A percentile compares a stretch with the other conserved stretches of the same genome.
Evolutionary conservation across 2,797 vertebrate species (phyloP).

Genomic region (Hemibagrus guttatus): DNA sequence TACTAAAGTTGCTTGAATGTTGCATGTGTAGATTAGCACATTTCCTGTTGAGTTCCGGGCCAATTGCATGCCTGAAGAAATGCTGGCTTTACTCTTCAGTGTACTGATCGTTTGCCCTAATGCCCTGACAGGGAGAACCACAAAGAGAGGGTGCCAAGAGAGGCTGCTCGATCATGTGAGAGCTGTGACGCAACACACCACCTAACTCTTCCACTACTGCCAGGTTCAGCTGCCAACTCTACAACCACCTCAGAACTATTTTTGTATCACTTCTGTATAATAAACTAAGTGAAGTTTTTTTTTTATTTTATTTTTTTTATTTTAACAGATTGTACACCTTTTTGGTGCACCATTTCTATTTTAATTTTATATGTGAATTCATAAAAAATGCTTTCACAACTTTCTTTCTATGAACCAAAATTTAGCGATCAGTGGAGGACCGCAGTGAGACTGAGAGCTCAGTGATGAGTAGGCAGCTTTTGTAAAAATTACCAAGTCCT

Average conservation of each 20-base stretch:
- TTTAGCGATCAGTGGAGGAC: conserved; percentile 41
- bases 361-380: conserved; percentile 54
- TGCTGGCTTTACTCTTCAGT: not conserved
- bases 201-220: conserved; percentile 58
- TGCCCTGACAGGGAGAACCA: conserved; percentile 71
- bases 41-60: not conserved
- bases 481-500: conserved; percentile 41
- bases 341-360: conserved; percentile 43
- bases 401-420: conserved; percentile 56
- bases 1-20: not conserved
- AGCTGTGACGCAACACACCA: conserved; percentile 48
- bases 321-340: conserved; percentile 56
- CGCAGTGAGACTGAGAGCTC: conserved; percentile 37
- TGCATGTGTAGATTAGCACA: not conserved
- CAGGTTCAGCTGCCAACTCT: conserved; percentile 68
- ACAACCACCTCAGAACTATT: conserved; percentile 79
- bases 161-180: conserved; percentile 85
- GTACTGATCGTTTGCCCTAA: conserved; percentile 16
- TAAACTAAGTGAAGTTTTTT: conserved; percentile 41
- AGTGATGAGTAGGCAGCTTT: conserved; percentile 51
- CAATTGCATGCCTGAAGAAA: not conserved
- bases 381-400: conserved; percentile 25
- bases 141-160: conserved; percentile 62
- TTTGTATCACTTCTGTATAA: conserved; percentile 77
- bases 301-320: conserved; percentile 9